Percentiles rank a stretch among this genome's conserved stretches.
Conservation (phyloP, 2,888 invertebrate species). For the Aspidapion aeneum region DNA sequence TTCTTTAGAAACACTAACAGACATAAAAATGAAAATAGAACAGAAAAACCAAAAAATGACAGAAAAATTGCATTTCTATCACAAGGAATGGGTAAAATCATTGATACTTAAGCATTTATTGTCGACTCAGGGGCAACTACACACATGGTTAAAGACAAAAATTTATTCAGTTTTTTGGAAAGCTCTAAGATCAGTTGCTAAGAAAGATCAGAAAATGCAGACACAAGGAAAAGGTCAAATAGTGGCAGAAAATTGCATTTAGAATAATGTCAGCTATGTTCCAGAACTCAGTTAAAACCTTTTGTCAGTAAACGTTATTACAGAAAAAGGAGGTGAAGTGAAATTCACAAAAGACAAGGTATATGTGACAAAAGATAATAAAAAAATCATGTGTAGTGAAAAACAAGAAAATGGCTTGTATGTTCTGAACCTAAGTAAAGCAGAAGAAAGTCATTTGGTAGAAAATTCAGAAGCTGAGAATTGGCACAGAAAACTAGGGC, state of each 20-base stretch:
- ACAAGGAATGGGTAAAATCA: no score
- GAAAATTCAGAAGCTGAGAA: conserved; percentile 6
- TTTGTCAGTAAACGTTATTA: conserved; percentile 32
- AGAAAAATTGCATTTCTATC: conserved; percentile 2
- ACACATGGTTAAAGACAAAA: conserved; percentile 14
- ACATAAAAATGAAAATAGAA: not conserved
- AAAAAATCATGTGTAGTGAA: conserved; percentile 20
- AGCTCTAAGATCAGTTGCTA: not conserved
- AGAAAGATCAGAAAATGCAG: not conserved
- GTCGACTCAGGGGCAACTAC: conserved; percentile 16
- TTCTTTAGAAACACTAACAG: not conserved
- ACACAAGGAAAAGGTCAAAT: not conserved
- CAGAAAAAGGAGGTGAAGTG: conserved; percentile 32
- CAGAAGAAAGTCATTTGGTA: not conserved
- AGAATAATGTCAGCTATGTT: conserved; percentile 28
- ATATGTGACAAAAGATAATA: conserved; percentile 24
- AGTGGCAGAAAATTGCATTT: conserved; percentile 6
- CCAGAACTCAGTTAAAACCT: conserved; percentile 33
- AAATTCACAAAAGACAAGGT: conserved; percentile 27
- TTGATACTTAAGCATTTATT: not conserved
- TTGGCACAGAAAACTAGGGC: conserved; percentile 19
- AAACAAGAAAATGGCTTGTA: conserved; percentile 15
- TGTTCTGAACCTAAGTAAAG: not conserved
- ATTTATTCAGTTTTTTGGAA: not conserved
- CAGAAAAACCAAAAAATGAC: not conserved